phyloP scores from a whole-genome alignment of 2,797 vertebrate species.

The Sphaeramia orbicularis region DNA sequence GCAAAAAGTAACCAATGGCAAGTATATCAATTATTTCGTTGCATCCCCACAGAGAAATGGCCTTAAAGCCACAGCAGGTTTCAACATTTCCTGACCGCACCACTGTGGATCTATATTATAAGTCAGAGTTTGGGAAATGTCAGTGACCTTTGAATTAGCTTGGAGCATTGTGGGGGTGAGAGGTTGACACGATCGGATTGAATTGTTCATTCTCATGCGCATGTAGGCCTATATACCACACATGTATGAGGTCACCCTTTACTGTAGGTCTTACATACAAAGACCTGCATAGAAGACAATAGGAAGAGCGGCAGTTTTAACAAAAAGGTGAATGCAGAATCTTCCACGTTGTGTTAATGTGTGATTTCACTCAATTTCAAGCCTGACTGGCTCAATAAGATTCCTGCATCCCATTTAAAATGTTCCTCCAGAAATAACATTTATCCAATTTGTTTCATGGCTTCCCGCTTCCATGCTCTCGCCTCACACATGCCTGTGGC shows the following conservation, averaged over 20 bases:
- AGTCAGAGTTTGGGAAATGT: constrained; percentile 51
- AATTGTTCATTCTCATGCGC: neutral
- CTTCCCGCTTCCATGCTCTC: constrained; percentile 70
- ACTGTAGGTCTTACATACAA: constrained; percentile 22
- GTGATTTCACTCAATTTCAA: constrained; percentile 86
- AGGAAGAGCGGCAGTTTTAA: constrained; percentile 40
- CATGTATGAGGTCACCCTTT: constrained; percentile 20
- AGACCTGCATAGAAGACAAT: constrained; percentile 49
- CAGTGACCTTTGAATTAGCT: constrained; percentile 56
- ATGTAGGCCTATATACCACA: constrained; percentile 33
- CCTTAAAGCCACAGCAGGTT: constrained; percentile 38
- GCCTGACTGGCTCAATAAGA: constrained; percentile 81
- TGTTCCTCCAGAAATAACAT: constrained; percentile 83
- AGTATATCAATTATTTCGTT: constrained; percentile 24
- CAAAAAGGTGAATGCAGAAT: constrained; percentile 70
- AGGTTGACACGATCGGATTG: neutral
- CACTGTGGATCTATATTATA: constrained; percentile 43
- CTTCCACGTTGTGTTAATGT: constrained; percentile 77
- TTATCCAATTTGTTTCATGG: constrained; percentile 85
- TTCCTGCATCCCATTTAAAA: constrained; percentile 80
- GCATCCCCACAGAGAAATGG: constrained; percentile 18
- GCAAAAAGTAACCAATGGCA: constrained; percentile 4
- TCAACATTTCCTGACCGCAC: constrained; percentile 40
- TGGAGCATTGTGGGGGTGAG: constrained; percentile 19
- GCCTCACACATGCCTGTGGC: constrained; percentile 63